Conservation (phyloP, 2,113 vertebrate species). For the Microcebus lehilahytsara region DNA sequence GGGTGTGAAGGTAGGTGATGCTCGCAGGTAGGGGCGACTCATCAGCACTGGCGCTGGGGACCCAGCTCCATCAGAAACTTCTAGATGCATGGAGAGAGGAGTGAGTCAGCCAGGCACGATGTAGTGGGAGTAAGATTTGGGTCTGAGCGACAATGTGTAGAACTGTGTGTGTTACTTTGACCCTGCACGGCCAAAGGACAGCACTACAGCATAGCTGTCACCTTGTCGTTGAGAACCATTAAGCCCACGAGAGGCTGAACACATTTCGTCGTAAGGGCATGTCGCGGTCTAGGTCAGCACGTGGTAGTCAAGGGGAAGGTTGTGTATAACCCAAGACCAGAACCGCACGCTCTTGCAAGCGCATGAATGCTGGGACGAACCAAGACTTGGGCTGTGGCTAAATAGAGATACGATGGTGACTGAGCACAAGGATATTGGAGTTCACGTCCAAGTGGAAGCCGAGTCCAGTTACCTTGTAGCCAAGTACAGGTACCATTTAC, state of each 20-base stretch:
- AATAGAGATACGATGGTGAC: neutral
- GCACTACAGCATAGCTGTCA: fast-evolving
- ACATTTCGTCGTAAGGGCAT: neutral
- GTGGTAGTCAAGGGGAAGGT: neutral
- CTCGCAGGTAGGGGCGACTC: neutral
- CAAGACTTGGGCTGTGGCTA: neutral
- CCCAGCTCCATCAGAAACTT: too few relatives aligned
- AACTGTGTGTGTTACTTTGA: neutral
- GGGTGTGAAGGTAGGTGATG: constrained; percentile 90
- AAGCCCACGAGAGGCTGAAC: neutral
- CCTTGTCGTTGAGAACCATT: neutral
- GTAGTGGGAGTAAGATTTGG: neutral
- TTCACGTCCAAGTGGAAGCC: neutral
- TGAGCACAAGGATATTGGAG: neutral
- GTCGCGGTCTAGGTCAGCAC: neutral
- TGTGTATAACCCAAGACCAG: neutral
- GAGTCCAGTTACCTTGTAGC: neutral
- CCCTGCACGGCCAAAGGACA: neutral
- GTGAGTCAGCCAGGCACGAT: neutral
- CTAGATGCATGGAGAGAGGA: neutral
- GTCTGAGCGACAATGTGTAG: neutral
- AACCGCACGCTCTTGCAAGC: neutral
- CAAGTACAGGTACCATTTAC: neutral
- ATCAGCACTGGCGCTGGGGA: neutral
- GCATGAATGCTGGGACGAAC: neutral